Evolutionary conservation across 1,140 invertebrate species (phyloP).

Genomic region (Ostrea edulis): DNA sequence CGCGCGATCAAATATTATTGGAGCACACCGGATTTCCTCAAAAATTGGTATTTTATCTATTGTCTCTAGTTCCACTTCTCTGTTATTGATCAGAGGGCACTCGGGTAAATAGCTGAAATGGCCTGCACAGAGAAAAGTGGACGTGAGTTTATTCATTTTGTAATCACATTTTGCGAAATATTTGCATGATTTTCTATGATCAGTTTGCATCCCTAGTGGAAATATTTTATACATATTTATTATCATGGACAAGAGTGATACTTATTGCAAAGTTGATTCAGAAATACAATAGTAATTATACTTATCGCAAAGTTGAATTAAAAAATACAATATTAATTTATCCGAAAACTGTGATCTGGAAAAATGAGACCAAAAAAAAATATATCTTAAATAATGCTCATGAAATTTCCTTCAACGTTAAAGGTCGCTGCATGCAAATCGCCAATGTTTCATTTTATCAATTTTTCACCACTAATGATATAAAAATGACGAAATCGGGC

Average conservation of each 20-base stretch:
- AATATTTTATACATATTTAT: too few relatives aligned
- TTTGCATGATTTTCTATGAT: neutral
- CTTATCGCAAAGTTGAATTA: too few relatives aligned
- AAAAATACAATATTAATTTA: too few relatives aligned
- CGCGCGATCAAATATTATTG: neutral
- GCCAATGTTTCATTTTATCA: neutral
- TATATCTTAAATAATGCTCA: neutral
- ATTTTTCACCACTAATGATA: neutral
- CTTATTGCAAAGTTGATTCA: too few relatives aligned
- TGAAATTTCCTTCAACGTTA: neutral
- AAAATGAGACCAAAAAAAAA: too few relatives aligned
- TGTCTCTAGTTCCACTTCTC: neutral
- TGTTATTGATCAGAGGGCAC: neutral
- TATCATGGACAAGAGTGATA: too few relatives aligned
- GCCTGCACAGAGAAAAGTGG: neutral
- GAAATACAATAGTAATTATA: too few relatives aligned
- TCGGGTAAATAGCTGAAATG: slow-evolving; percentile 5
- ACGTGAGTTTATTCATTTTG: slow-evolving; percentile 9
- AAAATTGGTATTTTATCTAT: slow-evolving; percentile 20
- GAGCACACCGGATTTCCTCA: slow-evolving; percentile 3
- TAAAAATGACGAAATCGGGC: neutral
- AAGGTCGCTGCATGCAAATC: slow-evolving; percentile 16
- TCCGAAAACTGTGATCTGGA: too few relatives aligned
- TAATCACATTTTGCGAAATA: neutral
- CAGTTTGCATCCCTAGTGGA: too few relatives aligned